Percentiles rank a stretch among this genome's conserved stretches.
These are phyloP conservation scores for Steinernema hermaphroditum DNA, from an alignment of 2,888 invertebrate species.

Conservation along the genomic window DNA sequence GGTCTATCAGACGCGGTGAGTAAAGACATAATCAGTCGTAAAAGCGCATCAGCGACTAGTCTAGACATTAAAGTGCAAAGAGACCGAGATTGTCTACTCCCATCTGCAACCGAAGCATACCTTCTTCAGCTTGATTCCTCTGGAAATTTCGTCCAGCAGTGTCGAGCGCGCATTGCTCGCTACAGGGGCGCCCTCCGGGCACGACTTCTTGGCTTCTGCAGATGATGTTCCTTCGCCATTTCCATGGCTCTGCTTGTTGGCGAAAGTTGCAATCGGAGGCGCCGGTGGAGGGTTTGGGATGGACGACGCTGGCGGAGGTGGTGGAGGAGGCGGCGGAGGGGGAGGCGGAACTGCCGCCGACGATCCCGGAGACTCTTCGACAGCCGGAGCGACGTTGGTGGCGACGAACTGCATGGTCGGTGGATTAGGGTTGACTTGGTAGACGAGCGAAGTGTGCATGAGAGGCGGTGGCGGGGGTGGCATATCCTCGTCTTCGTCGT, in stretches of 20 bases:
- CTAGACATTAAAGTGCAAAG: no score
- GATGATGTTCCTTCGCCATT: constrained; percentile 2
- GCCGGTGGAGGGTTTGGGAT: constrained; percentile 38
- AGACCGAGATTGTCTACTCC: background rate
- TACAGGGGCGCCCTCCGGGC: no score
- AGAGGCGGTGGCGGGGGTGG: constrained; percentile 61
- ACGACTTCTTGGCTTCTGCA: background rate
- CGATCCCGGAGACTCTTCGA: constrained; percentile 16
- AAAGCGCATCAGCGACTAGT: no score
- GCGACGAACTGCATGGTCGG: constrained; percentile 26
- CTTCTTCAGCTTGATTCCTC: constrained; percentile 60
- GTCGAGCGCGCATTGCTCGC: constrained; percentile 35
- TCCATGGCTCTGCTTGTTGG: background rate
- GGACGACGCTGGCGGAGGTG: constrained; percentile 59
- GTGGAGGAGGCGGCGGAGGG: constrained; percentile 40
- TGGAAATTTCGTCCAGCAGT: constrained; percentile 60
- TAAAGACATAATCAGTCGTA: no score
- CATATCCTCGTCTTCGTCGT: constrained; percentile 60
- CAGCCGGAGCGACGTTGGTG: background rate
- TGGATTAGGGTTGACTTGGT: constrained; percentile 14
- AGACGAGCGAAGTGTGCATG: constrained; percentile 52
- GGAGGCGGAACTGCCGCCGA: constrained; percentile 20
- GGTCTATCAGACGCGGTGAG: no score
- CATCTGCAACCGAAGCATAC: constrained; percentile 31
- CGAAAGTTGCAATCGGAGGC: constrained; percentile 40